phyloP scores from a whole-genome alignment of 2,888 invertebrate genomes.

The Lycia hirtaria region DNA sequence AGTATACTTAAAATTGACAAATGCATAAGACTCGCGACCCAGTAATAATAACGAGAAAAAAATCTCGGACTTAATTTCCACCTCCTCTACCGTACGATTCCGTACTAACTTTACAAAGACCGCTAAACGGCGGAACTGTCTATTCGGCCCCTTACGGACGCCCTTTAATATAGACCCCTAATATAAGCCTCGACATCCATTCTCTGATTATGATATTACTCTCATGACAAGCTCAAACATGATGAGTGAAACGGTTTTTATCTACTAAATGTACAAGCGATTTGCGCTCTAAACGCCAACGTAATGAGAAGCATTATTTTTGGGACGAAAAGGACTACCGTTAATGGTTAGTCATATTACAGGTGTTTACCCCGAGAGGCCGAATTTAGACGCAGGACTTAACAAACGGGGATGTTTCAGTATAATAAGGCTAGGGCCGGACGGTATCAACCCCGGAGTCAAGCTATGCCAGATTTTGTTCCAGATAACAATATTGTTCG shows the following conservation, averaged over 20 bases:
- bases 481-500: slow-evolving; percentile 5
- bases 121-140: too few species aligned
- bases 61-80: too few species aligned
- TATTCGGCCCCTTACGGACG: slow-evolving; percentile 13
- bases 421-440: slow-evolving; percentile 4
- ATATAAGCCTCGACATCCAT: slow-evolving; percentile 30
- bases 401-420: slow-evolving; percentile 29
- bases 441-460: slow-evolving; percentile 5
- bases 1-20: too few species aligned
- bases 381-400: slow-evolving; percentile 51
- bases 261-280: slow-evolving; percentile 53
- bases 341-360: slow-evolving; percentile 62
- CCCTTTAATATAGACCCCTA: slow-evolving; percentile 23
- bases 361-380: slow-evolving; percentile 60
- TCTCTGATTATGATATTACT: slow-evolving; percentile 33
- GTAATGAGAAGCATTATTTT: slow-evolving; percentile 58
- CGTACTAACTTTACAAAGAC: too few species aligned
- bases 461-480: slow-evolving; percentile 6
- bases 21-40: too few species aligned
- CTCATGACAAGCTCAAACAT: slow-evolving; percentile 30
- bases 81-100: too few species aligned
- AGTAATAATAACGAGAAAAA: too few species aligned
- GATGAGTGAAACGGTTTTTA: slow-evolving; percentile 33
- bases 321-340: slow-evolving; percentile 61
- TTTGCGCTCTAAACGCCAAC: slow-evolving; percentile 56